Base-by-base conservation (phyloP, 2,113 vertebrate species). In the Seriola dumerili region DNA sequence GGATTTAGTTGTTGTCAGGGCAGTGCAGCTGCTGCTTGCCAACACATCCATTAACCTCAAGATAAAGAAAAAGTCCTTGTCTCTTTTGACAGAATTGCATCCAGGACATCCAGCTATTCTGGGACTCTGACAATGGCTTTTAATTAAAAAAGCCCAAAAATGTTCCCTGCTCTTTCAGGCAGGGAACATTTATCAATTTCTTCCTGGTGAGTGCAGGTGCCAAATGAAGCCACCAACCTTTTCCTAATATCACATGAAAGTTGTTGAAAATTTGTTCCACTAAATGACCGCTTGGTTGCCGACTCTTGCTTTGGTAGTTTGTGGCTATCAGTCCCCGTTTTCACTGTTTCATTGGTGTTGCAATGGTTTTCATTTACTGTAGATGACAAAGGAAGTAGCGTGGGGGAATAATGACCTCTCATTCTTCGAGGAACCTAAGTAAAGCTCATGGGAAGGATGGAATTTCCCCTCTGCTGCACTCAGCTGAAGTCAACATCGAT, bases 401-500 rank as follows among this genome's bases (percentile, higher is more conserved):
- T 36, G 65, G 57, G 62, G 72, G 77, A 80, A 78, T 87, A 77
- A 81, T 82, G 78, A 83, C 76, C 76, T 88, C 75, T 72, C 44
- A 88, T 78, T 84, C 58, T 63, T 57, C 14, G 58, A 78, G 38
- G 36, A 85, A 84, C 70, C 50, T 32, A 48, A 85, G 75, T 73
- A 59, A 70, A 81, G 44, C 86, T 76, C 89, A 36, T 29, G 82
- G 64, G 92, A 91, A 57, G 54, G 74, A 85, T 92, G 78, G 75
- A 87, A 90, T 92, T 88, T 90, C 85, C 29, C 59, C 76, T 48
- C 19, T 72, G 72, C 90, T 88, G 86, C 74, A 85, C 83, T 89
- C 80, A 86, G 82, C 74, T 79, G 59, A 66, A 71, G 54, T 59
- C 61, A 68, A 66, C 88, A 94, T 94, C 12, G 92, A 94, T 93